These are phyloP conservation scores for Illadopsis cleaveri DNA, from an alignment of 2,113 vertebrate species.

Conservation along the genomic window DNA sequence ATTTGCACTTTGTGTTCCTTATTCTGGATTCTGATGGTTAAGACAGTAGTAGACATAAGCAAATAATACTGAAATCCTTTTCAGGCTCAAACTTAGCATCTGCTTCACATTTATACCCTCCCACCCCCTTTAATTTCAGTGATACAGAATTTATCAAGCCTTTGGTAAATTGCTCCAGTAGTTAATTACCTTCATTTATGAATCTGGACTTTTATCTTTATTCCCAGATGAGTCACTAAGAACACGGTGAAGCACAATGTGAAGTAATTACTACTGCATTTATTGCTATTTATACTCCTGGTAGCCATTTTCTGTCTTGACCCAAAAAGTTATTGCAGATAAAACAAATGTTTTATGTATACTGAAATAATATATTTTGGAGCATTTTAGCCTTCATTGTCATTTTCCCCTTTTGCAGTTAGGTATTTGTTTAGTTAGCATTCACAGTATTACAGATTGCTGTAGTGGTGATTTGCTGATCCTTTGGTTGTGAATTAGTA, in stretches of 20 bases:
- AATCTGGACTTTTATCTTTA: constrained; percentile 67
- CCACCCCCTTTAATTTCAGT: not conserved
- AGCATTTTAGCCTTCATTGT: not conserved
- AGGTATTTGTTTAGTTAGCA: not conserved
- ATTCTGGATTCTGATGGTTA: not conserved
- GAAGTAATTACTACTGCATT: constrained; percentile 60
- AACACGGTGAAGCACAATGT: constrained; percentile 49
- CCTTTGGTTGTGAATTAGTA: not conserved
- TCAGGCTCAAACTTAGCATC: not conserved
- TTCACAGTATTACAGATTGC: not conserved
- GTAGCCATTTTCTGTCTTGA: constrained; percentile 53
- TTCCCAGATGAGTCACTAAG: constrained; percentile 54
- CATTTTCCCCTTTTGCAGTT: not conserved
- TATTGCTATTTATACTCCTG: constrained; percentile 57
- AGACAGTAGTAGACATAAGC: not conserved
- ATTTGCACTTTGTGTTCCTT: not conserved
- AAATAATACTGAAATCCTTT: not conserved
- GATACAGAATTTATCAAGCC: constrained; percentile 46
- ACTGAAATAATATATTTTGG: constrained; percentile 25
- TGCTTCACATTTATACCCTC: constrained; percentile 12
- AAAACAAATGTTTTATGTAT: constrained; percentile 38
- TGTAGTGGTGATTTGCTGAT: not conserved
- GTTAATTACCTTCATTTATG: constrained; percentile 69
- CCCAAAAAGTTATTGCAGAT: constrained; percentile 57
- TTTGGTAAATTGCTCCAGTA: constrained; percentile 51